Evolutionary conservation across 2,113 vertebrate genomes (phyloP).

Genomic region (Centropristis striata): DNA sequence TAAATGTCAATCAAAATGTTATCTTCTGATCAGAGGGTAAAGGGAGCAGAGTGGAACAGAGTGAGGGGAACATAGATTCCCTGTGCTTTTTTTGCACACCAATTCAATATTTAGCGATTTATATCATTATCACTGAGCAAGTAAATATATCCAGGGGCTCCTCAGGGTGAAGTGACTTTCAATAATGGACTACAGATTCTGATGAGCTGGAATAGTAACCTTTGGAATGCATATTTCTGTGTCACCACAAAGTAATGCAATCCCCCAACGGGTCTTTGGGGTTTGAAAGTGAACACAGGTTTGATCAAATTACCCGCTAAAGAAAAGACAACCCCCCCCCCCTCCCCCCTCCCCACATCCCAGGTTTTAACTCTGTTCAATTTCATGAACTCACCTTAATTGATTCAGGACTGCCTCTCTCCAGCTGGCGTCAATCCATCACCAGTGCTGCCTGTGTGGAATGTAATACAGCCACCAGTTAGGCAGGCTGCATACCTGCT

Average conservation of each 20-base stretch:
- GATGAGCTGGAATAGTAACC: conserved; percentile 28
- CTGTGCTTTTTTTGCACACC: background rate
- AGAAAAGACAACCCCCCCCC: conserved; percentile 27
- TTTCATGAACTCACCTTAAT: conserved; percentile 82
- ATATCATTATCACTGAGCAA: conserved; percentile 16
- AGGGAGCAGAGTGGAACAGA: conserved; percentile 22
- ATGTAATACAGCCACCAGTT: conserved; percentile 75
- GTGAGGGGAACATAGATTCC: background rate
- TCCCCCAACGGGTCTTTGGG: conserved; percentile 38
- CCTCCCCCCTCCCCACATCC: no score
- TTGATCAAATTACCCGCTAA: conserved; percentile 74
- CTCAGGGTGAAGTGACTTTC: conserved; percentile 23
- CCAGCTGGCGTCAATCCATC: conserved; percentile 83
- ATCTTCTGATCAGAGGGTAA: conserved; percentile 70
- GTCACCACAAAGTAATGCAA: conserved; percentile 42
- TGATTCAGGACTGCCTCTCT: conserved; percentile 82
- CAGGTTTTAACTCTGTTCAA: conserved; percentile 68
- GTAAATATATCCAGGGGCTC: conserved; percentile 2
- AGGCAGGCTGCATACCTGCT: conserved; percentile 65
- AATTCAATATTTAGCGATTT: conserved; percentile 14
- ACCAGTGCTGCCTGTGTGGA: conserved; percentile 55
- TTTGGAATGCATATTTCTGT: conserved; percentile 48
- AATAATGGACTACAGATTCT: conserved; percentile 30
- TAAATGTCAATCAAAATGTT: conserved; percentile 81
- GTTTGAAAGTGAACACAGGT: conserved; percentile 56